Conservation (phyloP, 35 echinoderm and acorn worm species). For the Apostichopus japonicus region DNA sequence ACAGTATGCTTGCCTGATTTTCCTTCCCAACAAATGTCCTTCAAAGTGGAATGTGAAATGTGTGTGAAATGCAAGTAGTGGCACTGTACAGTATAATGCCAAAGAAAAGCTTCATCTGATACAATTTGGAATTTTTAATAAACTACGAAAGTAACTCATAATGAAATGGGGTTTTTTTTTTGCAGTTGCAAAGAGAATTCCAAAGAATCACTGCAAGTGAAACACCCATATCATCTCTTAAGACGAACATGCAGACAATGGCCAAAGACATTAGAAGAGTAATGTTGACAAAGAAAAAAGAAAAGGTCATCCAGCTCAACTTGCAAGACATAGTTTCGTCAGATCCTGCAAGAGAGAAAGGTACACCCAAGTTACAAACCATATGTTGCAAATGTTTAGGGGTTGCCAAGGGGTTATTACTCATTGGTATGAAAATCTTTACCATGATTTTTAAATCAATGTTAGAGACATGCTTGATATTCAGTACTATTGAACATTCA, state of each 20-base stretch:
- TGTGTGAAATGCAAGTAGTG: no score
- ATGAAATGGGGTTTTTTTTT: background rate
- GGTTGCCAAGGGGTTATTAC: no score
- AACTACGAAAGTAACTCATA: background rate
- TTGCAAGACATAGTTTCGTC: background rate
- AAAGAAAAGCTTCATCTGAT: no score
- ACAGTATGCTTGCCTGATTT: no score
- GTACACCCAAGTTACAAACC: background rate
- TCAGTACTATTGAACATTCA: no score
- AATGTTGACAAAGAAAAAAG: background rate
- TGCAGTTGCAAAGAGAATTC: background rate
- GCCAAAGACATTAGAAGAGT: background rate
- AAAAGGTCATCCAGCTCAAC: background rate
- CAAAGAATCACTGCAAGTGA: background rate
- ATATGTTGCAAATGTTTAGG: background rate
- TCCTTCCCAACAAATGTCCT: no score
- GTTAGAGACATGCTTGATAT: no score
- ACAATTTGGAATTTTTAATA: no score
- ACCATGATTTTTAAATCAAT: no score
- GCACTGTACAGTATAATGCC: no score
- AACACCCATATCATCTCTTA: background rate
- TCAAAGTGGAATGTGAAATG: no score
- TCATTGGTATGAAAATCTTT: no score
- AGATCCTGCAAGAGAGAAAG: background rate
- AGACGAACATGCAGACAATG: background rate